phyloP scores from a whole-genome alignment of 2,888 invertebrate species.

The Papilio demoleus region DNA sequence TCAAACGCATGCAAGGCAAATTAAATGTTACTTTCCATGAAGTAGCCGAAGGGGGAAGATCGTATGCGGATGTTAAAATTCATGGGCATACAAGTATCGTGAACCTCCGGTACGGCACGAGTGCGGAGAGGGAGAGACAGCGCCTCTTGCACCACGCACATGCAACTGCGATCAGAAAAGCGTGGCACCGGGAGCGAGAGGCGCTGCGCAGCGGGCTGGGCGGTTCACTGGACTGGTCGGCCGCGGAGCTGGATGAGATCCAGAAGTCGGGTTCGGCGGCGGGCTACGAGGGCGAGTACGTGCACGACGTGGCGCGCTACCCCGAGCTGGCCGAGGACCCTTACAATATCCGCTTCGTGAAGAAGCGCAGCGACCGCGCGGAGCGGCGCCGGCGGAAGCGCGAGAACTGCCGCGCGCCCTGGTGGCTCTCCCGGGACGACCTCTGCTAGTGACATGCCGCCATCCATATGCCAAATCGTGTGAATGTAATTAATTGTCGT shows the following conservation, averaged over 20 bases:
- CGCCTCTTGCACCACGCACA: constrained; percentile 96
- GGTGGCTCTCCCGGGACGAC: constrained; percentile 78
- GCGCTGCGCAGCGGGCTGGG: constrained; percentile 90
- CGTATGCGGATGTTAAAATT: constrained; percentile 94
- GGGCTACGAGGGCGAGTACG: constrained; percentile 95
- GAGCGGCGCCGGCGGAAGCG: constrained; percentile 90
- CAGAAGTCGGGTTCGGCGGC: constrained; percentile 91
- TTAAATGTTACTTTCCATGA: constrained; percentile 97
- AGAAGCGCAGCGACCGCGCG: constrained; percentile 89
- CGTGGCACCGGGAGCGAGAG: constrained; percentile 97
- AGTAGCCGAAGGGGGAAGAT: constrained; percentile 89
- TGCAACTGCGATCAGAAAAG: constrained; percentile 92
- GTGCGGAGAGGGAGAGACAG: constrained; percentile 94
- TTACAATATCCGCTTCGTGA: constrained; percentile 95
- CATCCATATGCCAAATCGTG: constrained; percentile 81
- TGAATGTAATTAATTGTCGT: constrained; percentile 68
- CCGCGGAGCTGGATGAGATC: constrained; percentile 94
- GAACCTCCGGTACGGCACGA: constrained; percentile 97
- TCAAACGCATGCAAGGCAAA: constrained; percentile 94
- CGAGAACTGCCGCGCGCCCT: constrained; percentile 75
- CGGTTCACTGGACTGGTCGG: constrained; percentile 93
- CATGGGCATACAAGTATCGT: constrained; percentile 95
- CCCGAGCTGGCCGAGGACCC: constrained; percentile 98
- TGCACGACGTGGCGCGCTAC: constrained; percentile 94
- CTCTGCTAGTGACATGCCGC: constrained; percentile 79